phyloP scores from a whole-genome alignment of 2,113 vertebrate species.

The Uropsilus gracilis region DNA sequence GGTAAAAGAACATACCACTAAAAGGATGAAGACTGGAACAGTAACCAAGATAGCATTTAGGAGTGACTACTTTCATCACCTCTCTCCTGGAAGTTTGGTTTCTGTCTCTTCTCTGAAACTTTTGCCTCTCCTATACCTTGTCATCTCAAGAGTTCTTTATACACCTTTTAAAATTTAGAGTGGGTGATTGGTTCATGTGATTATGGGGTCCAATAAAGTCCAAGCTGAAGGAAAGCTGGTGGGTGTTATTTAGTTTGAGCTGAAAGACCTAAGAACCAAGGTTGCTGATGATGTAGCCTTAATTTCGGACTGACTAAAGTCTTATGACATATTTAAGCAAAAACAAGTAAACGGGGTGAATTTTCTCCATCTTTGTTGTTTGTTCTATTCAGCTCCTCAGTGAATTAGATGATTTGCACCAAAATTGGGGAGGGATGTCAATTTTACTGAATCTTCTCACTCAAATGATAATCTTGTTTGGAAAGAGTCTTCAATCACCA shows the following conservation, averaged over 20 bases:
- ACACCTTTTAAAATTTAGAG: neutral
- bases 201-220: neutral
- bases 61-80: rapidly evolving
- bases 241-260: neutral
- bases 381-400: neutral
- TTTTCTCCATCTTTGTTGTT: neutral
- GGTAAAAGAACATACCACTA: neutral
- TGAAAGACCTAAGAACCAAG: neutral
- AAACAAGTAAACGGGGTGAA: too few relatives aligned
- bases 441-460: neutral
- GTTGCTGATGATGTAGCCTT: neutral
- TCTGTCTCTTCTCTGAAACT: neutral
- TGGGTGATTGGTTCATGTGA: neutral
- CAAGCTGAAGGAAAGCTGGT: neutral
- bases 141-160: neutral
- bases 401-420: neutral
- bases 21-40: neutral
- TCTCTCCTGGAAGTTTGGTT: neutral
- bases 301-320: neutral
- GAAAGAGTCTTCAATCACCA: neutral
- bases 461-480: neutral
- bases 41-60: neutral
- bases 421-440: neutral
- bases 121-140: neutral
- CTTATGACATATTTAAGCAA: too few relatives aligned